Conservation (phyloP, 1,140 invertebrate genomes). For the Drosophila pruinosa region DNA sequence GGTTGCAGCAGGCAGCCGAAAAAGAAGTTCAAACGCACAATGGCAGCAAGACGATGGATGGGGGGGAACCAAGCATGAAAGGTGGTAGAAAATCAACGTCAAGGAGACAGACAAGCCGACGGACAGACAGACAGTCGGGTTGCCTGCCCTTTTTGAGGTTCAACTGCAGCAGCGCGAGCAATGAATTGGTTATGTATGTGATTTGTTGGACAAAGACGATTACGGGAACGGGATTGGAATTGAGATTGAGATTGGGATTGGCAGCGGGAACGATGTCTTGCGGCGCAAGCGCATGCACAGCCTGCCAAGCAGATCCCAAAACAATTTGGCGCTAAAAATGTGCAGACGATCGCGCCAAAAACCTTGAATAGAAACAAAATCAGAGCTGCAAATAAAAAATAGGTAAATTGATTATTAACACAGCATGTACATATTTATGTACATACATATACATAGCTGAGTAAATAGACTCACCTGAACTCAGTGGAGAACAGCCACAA, state of each 20-base stretch:
- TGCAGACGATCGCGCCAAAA: conserved; percentile 60
- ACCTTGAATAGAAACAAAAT: conserved; percentile 21
- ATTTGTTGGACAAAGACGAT: conserved; percentile 51
- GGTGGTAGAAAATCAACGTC: conserved; percentile 71
- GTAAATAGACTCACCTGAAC: conserved; percentile 23
- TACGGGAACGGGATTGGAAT: conserved; percentile 7
- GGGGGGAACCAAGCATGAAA: conserved; percentile 36
- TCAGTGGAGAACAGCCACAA: no score
- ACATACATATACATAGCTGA: conserved; percentile 1
- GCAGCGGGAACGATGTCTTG: conserved; percentile 61
- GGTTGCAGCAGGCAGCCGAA: conserved; percentile 62
- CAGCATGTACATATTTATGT: no score
- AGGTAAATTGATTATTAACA: neutral
- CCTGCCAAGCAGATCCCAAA: conserved; percentile 63
- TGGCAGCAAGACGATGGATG: conserved; percentile 21
- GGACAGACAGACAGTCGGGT: conserved; percentile 24
- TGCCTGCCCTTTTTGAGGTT: conserved; percentile 21
- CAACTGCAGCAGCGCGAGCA: conserved; percentile 68
- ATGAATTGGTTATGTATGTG: conserved; percentile 59
- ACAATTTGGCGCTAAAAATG: conserved; percentile 72
- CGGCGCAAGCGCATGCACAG: conserved; percentile 75
- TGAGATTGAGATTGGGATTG: neutral
- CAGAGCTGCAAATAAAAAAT: conserved; percentile 21
- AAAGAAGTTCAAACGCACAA: conserved; percentile 52
- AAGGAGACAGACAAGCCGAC: conserved; percentile 32